These are phyloP conservation scores for Pheosia tremula DNA, from an alignment of 2,888 invertebrate genomes.

Conservation along the genomic window DNA sequence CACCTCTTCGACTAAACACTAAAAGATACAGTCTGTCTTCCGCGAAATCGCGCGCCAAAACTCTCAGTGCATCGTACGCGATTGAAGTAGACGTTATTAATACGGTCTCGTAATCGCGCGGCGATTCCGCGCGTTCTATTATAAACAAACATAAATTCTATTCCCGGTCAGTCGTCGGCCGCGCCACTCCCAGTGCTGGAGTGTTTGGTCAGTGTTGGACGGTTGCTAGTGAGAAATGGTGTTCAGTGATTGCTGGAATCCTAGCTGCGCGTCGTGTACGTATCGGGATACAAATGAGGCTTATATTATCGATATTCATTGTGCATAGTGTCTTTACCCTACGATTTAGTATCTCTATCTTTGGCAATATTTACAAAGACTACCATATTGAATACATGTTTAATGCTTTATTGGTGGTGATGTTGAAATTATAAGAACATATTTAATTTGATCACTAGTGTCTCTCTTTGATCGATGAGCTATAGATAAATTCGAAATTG, in stretches of 20 bases:
- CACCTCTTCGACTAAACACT: neutral
- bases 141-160: slow-evolving; percentile 19
- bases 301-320: too few species aligned
- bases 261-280: slow-evolving; percentile 59
- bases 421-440: too few species aligned
- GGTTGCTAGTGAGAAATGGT: slow-evolving; percentile 53
- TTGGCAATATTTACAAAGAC: too few species aligned
- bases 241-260: slow-evolving; percentile 73
- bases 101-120: slow-evolving; percentile 38
- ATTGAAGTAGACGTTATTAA: slow-evolving; percentile 71
- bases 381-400: too few species aligned
- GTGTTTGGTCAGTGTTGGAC: slow-evolving; percentile 10
- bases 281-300: slow-evolving; percentile 23
- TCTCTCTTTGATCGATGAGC: too few species aligned
- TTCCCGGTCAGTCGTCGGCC: slow-evolving; percentile 12
- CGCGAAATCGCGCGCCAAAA: slow-evolving; percentile 7
- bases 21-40: neutral
- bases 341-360: too few species aligned
- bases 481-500: too few species aligned
- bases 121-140: slow-evolving; percentile 7
- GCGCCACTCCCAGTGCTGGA: neutral
- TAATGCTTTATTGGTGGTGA: too few species aligned
- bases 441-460: too few species aligned
- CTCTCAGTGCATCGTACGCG: slow-evolving; percentile 22
- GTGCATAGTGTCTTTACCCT: too few species aligned